Percentiles rank a stretch among this genome's conserved stretches.
phyloP scores from a whole-genome alignment of 37 sponge, comb jelly and placozoan genomes.

The Halichondria panicea region DNA sequence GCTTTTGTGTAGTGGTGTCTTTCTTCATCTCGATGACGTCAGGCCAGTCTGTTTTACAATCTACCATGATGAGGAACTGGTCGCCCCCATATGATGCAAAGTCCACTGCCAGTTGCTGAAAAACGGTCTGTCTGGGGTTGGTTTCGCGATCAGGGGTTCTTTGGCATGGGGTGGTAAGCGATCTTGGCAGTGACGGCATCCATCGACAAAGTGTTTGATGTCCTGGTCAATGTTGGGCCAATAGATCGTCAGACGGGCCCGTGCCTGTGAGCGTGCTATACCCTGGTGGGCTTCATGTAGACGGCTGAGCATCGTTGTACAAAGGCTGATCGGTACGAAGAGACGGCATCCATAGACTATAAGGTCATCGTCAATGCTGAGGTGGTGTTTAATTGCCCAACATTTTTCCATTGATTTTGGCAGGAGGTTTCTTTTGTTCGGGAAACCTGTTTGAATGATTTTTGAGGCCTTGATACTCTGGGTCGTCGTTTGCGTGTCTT shows the following conservation, averaged over 20 bases:
- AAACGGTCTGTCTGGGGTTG: neutral
- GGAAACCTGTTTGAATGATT: too few species aligned
- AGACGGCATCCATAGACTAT: too few species aligned
- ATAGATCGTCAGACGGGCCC: constrained; percentile 3
- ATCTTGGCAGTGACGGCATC: constrained; percentile 28
- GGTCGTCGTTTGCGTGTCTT: too few species aligned
- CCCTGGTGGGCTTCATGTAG: constrained; percentile 26
- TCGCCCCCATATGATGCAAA: constrained; percentile 17
- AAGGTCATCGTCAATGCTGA: too few species aligned
- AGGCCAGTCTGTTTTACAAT: constrained; percentile 36
- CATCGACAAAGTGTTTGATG: constrained; percentile 15
- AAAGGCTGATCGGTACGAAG: too few species aligned
- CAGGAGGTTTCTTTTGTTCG: too few species aligned
- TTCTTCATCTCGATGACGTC: constrained; percentile 24
- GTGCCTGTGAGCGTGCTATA: constrained; percentile 2
- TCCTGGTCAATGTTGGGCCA: constrained; percentile 2
- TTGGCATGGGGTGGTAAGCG: constrained; percentile 8
- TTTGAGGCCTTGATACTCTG: too few species aligned
- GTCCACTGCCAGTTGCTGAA: constrained; percentile 35
- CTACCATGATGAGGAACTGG: constrained; percentile 28
- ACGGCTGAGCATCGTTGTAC: too few species aligned
- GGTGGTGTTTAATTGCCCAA: too few species aligned
- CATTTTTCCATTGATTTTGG: too few species aligned
- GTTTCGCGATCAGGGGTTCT: constrained; percentile 22
- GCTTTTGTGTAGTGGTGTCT: constrained; percentile 10